These are phyloP conservation scores for Cephalopterus ornatus DNA, from an alignment of 2,113 vertebrate species.

Conservation along the genomic window DNA sequence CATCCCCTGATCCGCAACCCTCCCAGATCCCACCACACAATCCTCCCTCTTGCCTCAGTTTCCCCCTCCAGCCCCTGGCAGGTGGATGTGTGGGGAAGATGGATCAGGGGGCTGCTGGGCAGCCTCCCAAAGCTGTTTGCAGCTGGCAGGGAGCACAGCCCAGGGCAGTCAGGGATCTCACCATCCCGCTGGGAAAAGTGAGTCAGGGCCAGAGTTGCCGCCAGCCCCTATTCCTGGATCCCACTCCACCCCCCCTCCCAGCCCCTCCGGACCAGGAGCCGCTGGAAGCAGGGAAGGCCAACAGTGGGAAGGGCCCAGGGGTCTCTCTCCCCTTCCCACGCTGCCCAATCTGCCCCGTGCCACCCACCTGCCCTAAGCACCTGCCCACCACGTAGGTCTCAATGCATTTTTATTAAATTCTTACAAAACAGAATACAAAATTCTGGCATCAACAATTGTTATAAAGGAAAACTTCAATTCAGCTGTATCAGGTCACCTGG, in stretches of 20 bases:
- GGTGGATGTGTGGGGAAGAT: rapidly evolving
- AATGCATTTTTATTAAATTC: constrained; percentile 90
- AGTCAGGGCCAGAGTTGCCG: neutral
- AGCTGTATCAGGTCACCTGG: constrained; percentile 89
- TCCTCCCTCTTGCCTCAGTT: neutral
- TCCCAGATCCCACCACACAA: neutral
- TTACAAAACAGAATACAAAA: constrained; percentile 98
- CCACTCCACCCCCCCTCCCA: neutral
- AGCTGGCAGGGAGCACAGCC: neutral
- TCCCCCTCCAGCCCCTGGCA: neutral
- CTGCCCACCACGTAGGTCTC: constrained; percentile 5
- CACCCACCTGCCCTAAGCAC: neutral
- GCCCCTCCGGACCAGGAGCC: rapidly evolving
- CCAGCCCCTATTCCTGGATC: neutral
- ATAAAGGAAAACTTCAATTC: constrained; percentile 76
- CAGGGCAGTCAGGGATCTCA: rapidly evolving
- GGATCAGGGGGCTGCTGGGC: neutral
- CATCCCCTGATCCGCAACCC: too few relatives aligned
- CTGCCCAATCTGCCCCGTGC: neutral
- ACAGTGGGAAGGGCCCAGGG: rapidly evolving
- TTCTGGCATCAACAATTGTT: constrained; percentile 83
- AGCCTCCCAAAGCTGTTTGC: neutral
- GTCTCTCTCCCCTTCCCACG: rapidly evolving
- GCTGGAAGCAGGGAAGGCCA: rapidly evolving
- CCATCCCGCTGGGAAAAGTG: neutral